Conservation (phyloP, 2,888 invertebrate genomes). For the Ectobius pallidus region DNA sequence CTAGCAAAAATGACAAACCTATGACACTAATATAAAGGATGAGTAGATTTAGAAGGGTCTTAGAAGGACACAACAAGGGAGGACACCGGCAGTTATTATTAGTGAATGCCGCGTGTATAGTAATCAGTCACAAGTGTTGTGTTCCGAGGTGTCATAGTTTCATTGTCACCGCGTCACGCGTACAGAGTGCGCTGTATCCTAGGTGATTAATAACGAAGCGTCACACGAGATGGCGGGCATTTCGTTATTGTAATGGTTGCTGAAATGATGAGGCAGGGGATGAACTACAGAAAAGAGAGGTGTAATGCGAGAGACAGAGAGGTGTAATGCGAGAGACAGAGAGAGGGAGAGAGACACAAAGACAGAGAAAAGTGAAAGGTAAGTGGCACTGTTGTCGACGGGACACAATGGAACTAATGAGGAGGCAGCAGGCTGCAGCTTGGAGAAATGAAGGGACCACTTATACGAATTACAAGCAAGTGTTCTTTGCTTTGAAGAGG, state of each 20-base stretch:
- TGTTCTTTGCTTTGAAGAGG: not conserved
- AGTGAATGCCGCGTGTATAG: no score
- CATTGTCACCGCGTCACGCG: not conserved
- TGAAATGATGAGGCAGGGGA: no score
- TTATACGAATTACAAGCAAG: slow-evolving; percentile 20
- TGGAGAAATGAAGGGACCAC: slow-evolving; percentile 11
- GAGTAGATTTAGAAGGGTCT: no score
- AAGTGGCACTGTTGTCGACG: slow-evolving; percentile 35
- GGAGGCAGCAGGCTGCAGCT: slow-evolving; percentile 26
- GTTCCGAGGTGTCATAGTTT: not conserved
- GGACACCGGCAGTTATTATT: no score
- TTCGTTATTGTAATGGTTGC: slow-evolving; percentile 32
- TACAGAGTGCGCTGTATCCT: not conserved
- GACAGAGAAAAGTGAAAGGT: slow-evolving; percentile 2
- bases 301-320: no score
- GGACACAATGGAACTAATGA: slow-evolving; percentile 37
- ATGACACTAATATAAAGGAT: no score
- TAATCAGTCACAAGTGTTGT: not conserved
- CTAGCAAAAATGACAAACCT: no score
- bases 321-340: slow-evolving; percentile 6
- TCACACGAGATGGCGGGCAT: slow-evolving; percentile 31
- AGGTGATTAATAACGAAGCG: slow-evolving; percentile 36
- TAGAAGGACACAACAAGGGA: no score
- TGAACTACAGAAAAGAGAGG: no score
- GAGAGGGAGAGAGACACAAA: not conserved